phyloP scores from a whole-genome alignment of 2,113 vertebrate genomes.

The Pseudolaguvia tuberculata region DNA sequence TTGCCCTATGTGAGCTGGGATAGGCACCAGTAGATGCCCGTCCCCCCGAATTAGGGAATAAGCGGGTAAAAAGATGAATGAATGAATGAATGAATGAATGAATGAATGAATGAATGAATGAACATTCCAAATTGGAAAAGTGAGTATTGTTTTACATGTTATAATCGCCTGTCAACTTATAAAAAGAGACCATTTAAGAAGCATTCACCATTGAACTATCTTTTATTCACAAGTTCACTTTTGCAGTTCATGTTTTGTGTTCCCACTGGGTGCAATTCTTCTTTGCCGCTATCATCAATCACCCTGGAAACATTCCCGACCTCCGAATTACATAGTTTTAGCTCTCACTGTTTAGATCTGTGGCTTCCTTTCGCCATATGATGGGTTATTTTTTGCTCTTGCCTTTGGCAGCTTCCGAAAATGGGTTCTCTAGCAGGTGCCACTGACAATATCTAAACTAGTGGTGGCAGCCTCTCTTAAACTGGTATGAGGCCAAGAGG shows the following conservation, averaged over 20 bases:
- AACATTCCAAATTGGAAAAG: too few species aligned
- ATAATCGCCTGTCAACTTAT: background rate
- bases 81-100: too few species aligned
- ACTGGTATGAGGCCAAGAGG: background rate
- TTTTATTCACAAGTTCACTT: background rate
- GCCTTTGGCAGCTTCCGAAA: background rate
- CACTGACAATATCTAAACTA: background rate
- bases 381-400: background rate
- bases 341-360: background rate
- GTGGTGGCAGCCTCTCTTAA: background rate
- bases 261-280: background rate
- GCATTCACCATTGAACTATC: background rate
- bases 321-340: background rate
- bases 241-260: background rate
- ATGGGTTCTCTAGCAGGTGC: background rate
- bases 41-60: too few species aligned
- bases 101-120: too few species aligned
- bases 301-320: background rate
- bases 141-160: background rate
- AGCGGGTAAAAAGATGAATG: too few species aligned
- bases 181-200: background rate
- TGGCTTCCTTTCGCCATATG: background rate
- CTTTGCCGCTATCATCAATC: background rate
- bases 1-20: too few species aligned
- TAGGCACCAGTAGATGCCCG: too few species aligned